Conservation (phyloP, 2,797 vertebrate genomes). For the Bradypodion ventrale region DNA sequence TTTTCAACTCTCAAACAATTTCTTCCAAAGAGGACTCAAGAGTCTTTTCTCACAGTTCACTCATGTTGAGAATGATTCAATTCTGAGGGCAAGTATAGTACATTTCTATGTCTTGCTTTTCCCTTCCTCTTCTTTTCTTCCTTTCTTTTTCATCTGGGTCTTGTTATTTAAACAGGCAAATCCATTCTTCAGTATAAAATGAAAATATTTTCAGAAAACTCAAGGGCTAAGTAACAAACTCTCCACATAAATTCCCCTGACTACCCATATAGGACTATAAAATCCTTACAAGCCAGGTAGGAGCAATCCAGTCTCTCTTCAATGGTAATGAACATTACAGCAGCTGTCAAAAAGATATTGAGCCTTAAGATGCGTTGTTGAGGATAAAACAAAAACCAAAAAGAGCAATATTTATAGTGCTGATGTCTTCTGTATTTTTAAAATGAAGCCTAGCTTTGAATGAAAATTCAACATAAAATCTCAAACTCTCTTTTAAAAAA, state of each 20-base stretch:
- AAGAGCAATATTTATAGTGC: slow-evolving; percentile 14
- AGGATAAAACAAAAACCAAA: neutral
- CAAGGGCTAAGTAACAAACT: slow-evolving; percentile 13
- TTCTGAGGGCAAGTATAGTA: neutral
- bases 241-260: neutral
- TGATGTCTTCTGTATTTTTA: slow-evolving; percentile 10
- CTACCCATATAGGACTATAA: neutral
- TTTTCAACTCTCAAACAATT: neutral
- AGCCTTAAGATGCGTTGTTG: neutral
- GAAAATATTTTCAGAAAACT: neutral
- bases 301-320: neutral
- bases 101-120: neutral
- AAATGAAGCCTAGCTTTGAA: slow-evolving; percentile 3
- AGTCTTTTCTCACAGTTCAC: too few relatives aligned
- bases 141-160: neutral
- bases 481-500: neutral
- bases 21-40: too few relatives aligned
- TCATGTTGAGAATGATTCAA: neutral
- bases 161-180: neutral
- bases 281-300: slow-evolving; percentile 6
- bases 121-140: neutral
- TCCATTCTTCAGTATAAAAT: neutral
- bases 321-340: slow-evolving; percentile 8
- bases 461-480: slow-evolving; percentile 17
- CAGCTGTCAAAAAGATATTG: neutral